A percentile compares a stretch with the other conserved stretches of the same genome.
Conservation (phyloP, 2,113 vertebrate species). For the Pygoscelis adeliae region DNA sequence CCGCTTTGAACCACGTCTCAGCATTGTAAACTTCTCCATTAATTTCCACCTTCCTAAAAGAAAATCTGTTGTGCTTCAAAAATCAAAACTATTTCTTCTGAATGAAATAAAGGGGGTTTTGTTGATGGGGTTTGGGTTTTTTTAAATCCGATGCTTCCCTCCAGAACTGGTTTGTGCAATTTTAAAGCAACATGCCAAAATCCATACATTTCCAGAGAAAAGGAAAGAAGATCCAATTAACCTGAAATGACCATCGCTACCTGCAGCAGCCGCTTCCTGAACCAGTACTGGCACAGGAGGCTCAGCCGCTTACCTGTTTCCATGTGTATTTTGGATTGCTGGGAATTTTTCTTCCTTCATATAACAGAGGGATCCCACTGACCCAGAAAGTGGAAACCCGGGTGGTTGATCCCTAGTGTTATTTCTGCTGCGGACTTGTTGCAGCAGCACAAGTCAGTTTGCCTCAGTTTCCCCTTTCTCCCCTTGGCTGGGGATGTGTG, state of each 20-base stretch:
- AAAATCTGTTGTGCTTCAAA: not conserved
- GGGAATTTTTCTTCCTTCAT: not conserved
- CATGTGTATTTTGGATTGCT: not conserved
- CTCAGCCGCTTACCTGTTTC: not conserved
- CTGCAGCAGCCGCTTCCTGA: not conserved
- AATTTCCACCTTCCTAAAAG: not conserved
- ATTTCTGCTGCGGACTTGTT: not conserved
- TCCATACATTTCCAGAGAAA: not conserved
- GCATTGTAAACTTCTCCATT: not conserved
- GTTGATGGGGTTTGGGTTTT: not conserved
- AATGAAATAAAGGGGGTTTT: not conserved
- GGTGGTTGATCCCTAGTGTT: not conserved
- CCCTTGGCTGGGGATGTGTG: not conserved
- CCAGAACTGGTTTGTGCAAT: not conserved
- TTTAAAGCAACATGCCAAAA: not conserved
- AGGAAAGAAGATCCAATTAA: not conserved
- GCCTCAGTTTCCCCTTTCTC: not conserved
- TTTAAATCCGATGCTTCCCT: not conserved
- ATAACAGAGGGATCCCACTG: not conserved
- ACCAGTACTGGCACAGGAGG: fast-evolving
- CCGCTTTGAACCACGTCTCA: not conserved
- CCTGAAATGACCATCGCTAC: not conserved
- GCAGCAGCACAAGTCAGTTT: fast-evolving
- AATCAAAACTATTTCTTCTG: not conserved
- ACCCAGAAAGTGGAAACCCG: not conserved